Conservation (phyloP, 2,797 vertebrate species). For the Myotis findleyi region DNA sequence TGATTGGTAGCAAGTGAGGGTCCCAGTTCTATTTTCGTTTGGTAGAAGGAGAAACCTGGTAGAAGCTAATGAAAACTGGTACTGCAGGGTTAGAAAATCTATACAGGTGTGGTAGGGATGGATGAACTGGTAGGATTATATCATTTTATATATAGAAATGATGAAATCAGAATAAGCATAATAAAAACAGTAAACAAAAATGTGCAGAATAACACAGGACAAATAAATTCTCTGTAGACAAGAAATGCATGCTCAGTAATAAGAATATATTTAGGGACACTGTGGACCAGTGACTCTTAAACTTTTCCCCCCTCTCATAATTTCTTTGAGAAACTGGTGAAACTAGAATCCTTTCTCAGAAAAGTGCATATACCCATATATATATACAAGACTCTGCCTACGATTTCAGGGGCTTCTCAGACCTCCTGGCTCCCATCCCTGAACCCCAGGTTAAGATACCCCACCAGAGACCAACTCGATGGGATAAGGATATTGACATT, state of each 20-base stretch:
- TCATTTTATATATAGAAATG: constrained; percentile 19
- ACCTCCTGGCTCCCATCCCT: background rate
- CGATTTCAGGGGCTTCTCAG: constrained; percentile 47
- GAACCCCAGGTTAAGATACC: background rate
- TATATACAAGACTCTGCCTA: background rate
- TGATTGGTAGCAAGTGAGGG: background rate
- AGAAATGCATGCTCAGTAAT: background rate
- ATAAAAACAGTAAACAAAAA: constrained; percentile 20
- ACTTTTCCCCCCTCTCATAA: background rate
- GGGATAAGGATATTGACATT: background rate
- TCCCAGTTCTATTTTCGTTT: background rate
- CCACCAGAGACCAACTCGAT: background rate
- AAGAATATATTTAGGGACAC: background rate
- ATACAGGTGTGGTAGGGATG: background rate
- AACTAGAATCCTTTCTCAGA: background rate
- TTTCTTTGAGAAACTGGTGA: constrained; percentile 26
- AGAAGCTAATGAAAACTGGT: background rate
- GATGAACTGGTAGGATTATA: background rate
- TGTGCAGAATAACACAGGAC: background rate
- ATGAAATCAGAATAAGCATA: background rate
- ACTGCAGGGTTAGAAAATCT: background rate
- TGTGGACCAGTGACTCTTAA: background rate
- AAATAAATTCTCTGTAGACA: constrained; percentile 4
- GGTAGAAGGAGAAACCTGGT: background rate
- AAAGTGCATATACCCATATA: background rate